Base-by-base conservation (phyloP, 2,797 vertebrate species). In the Meda fulgida region DNA sequence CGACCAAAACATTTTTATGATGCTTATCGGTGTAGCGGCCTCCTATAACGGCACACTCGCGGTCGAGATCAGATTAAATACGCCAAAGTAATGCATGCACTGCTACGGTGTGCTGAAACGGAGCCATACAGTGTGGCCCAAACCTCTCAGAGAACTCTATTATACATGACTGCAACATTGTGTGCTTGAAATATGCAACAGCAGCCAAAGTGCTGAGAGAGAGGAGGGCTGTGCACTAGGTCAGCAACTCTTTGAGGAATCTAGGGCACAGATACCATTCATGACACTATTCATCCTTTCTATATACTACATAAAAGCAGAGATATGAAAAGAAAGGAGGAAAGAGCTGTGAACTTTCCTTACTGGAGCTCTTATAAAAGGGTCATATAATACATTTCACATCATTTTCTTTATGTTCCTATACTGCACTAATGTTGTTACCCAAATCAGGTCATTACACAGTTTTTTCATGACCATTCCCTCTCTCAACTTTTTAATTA, bases 241-340 rank as follows among this genome's bases (percentile, higher is more conserved):
- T 91, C 85, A 86, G 63, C 87, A 86, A 75, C 75, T 80, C 70
- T 87, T 91, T 84, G 78, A 89, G 82, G 87, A 88, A 92, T 92
- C 84, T 51, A 84, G 86, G 87, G 18, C 78, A 91, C 46, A 80
- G 72, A 83, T 89, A 89, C 84, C 69, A 80, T 85, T 85, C 83
- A 84, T 77, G 66, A 80, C 58, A 38, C 40, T 84, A 72, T 84
- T 80, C 36, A 78, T 70, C 51, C 78, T 51, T 31, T 31, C 72
- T 23, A 58, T 19, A 80, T 23, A 34, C 73, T 63, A 38, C 53
- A 81, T n/a, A 60, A 70, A 67, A 67, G 60, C 69, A 81, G 66
- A 79, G 48, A 76, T 18, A 65, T 29, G 58, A 55, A 76, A 71
- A 78, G 46, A 53, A 67, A 29, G 8, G 26, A 26, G 13, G 1